Evolutionary conservation across 2,888 invertebrate species (phyloP).

Genomic region (Scrobipalpa atriplicella): DNA sequence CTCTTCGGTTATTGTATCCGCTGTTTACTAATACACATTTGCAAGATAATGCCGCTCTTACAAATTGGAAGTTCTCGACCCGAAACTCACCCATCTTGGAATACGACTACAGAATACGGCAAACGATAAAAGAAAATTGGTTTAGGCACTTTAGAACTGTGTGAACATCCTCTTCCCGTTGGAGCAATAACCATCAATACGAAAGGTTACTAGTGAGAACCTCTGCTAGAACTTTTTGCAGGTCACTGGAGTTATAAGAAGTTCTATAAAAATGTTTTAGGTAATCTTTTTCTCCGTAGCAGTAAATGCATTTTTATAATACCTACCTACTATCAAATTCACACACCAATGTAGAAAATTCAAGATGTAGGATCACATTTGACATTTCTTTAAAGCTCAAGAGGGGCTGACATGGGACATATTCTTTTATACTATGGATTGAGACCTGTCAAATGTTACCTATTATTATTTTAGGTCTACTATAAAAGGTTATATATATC

Average conservation of each 20-base stretch:
- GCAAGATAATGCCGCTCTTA: slow-evolving; percentile 19
- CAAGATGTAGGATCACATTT: too few species aligned
- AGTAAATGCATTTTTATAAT: too few species aligned
- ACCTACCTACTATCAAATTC: too few species aligned
- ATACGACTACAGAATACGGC: not conserved
- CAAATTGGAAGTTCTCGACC: slow-evolving; percentile 1
- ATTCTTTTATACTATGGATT: too few species aligned
- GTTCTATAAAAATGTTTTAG: not conserved
- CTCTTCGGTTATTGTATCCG: slow-evolving; percentile 28
- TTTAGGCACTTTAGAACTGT: slow-evolving; percentile 4
- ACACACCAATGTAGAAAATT: too few species aligned
- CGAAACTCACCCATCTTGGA: slow-evolving; percentile 6
- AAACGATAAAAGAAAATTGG: slow-evolving; percentile 1
- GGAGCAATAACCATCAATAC: not conserved
- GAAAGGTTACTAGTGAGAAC: slow-evolving; percentile 8
- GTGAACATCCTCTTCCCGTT: not conserved
- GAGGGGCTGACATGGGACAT: too few species aligned
- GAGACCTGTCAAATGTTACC: too few species aligned
- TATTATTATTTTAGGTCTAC: too few species aligned
- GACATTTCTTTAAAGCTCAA: too few species aligned
- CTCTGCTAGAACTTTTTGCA: not conserved
- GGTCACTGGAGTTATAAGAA: not conserved
- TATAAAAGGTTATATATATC: too few species aligned
- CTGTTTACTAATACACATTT: slow-evolving; percentile 23
- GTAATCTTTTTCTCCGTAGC: not conserved